Evolutionary conservation across 2,113 vertebrate species (phyloP).

Genomic region (Pagrus major): DNA sequence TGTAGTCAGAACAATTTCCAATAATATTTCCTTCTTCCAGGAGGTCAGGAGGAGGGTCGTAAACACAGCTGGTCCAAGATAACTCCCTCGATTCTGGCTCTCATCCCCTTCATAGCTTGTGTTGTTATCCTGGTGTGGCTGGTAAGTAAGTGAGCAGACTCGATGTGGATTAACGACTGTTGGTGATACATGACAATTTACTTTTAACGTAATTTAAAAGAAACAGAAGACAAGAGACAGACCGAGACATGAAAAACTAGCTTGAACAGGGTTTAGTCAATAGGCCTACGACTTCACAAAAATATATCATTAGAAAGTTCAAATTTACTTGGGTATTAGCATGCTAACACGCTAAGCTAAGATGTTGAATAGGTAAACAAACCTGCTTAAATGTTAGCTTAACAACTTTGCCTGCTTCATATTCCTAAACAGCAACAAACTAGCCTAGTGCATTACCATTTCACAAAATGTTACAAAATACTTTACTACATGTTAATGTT

Average conservation of each 20-base stretch:
- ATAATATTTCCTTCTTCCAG: slow-evolving; percentile 57
- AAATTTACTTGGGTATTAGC: too few species aligned
- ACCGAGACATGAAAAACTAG: neutral
- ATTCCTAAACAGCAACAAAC: too few species aligned
- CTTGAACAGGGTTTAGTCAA: too few species aligned
- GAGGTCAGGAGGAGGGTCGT: slow-evolving; percentile 55
- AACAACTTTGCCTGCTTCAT: too few species aligned
- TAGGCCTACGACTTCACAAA: too few species aligned
- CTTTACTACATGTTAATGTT: too few species aligned
- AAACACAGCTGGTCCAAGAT: slow-evolving; percentile 60
- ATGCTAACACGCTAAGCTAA: too few species aligned
- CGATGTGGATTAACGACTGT: neutral
- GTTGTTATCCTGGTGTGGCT: slow-evolving; percentile 68
- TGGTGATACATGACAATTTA: neutral
- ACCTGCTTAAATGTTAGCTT: too few species aligned
- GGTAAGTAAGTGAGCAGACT: slow-evolving; percentile 53
- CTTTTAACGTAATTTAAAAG: neutral
- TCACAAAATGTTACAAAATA: too few species aligned
- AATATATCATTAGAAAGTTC: too few species aligned
- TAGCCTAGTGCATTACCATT: too few species aligned
- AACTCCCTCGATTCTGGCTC: slow-evolving; percentile 61
- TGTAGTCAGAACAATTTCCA: slow-evolving; percentile 19
- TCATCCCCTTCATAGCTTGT: slow-evolving; percentile 72
- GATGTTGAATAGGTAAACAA: too few species aligned
- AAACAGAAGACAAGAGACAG: neutral